phyloP scores from a whole-genome alignment of 2,113 vertebrate genomes.

The Aptenodytes patagonicus region DNA sequence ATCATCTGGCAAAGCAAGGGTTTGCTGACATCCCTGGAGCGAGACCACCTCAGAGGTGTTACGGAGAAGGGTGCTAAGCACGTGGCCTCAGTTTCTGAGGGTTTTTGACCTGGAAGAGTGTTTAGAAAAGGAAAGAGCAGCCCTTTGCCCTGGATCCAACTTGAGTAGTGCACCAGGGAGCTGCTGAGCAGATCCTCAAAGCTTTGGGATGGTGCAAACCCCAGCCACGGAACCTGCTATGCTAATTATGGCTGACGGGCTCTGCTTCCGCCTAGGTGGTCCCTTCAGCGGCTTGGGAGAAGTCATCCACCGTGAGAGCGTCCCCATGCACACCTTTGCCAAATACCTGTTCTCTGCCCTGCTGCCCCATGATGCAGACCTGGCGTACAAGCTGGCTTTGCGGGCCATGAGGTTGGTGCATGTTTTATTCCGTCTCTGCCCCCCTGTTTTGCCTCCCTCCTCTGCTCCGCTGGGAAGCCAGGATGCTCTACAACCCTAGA shows the following conservation, averaged over 20 bases:
- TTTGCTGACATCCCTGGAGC: background rate
- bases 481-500: background rate
- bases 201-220: background rate
- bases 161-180: background rate
- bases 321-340: conserved; percentile 98
- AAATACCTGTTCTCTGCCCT: conserved; percentile 97
- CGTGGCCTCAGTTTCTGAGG: background rate
- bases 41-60: background rate
- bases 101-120: background rate
- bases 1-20: background rate
- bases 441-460: background rate
- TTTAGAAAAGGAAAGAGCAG: background rate
- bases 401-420: conserved; percentile 92
- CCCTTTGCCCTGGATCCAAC: background rate
- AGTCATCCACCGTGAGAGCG: conserved; percentile 95
- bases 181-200: background rate
- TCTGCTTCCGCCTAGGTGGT: conserved; percentile 80
- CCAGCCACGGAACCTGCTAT: background rate
- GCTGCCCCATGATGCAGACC: conserved; percentile 91
- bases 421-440: background rate
- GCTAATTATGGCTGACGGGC: background rate
- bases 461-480: background rate
- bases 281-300: conserved; percentile 97
- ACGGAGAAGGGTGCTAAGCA: background rate
- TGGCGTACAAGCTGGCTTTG: conserved; percentile 95